Base-by-base conservation (phyloP, 2,797 vertebrate species). In the Acanthis flammea region DNA sequence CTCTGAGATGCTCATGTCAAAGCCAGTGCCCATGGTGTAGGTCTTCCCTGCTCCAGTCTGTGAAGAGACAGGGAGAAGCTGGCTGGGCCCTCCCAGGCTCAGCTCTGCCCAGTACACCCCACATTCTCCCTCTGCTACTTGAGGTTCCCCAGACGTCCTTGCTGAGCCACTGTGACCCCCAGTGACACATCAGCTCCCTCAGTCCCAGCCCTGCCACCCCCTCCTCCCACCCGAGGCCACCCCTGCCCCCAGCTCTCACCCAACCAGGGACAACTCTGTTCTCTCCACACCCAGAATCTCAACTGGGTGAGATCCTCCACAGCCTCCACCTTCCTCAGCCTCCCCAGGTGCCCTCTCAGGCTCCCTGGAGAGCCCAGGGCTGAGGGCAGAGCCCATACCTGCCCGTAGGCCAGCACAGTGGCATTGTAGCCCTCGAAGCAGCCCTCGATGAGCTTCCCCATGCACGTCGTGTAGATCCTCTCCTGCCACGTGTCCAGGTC, bases 371-470 rank as follows among this genome's bases (percentile, higher is more conserved):
- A 66, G 19, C 53, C 50, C 35, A 2, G 3, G 3, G 41, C 19
- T 22, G 57, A 6, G 3, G n/a, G 4, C n/a, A 50, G 58, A 10
- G 55, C 31, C 12, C 63, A 13, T 92, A 99, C 99, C 99, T 99
- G 99, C 54, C 99, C 99, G 0, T 99, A 99, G 7, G 99, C 99
- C 71, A 99, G 98, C 79, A 99, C 99, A 0, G 99, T 99, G 94
- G 99, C 99, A 22, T 99, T 99, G 97, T 99, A 99, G 88, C 99
- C 99, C 68, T 99, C 99, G 0, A 99, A 99, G 98, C 99, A 99
- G 96, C 99, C 99, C 94, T 99, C 99, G 1, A 99, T 98, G 77
- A 99, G 99, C 95, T 98, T 98, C 96, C 98, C 94, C 85, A 99
- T 99, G 0, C 99, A 99, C 5, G 98, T 97, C 0, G 98, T 97